phyloP scores from a whole-genome alignment of 2,113 vertebrate species.

The Cephalophus harveyi region DNA sequence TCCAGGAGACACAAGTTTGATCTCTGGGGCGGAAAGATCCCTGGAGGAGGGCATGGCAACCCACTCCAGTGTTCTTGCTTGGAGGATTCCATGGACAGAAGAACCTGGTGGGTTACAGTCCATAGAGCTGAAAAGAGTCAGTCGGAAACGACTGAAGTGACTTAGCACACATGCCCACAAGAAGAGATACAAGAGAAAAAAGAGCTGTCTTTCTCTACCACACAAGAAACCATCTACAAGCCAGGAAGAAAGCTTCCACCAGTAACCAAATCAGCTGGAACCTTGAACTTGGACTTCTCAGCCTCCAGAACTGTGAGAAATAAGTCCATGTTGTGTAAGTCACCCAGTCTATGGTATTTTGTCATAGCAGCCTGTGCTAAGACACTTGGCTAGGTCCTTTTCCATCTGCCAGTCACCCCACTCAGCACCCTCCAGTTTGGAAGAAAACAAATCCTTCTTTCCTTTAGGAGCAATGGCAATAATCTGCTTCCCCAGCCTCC shows the following conservation, averaged over 20 bases:
- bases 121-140: background rate
- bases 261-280: background rate
- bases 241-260: background rate
- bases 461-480: conserved; percentile 18
- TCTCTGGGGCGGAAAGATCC: background rate
- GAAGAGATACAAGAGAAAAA: background rate
- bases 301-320: background rate
- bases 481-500: background rate
- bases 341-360: no score
- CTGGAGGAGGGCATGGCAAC: background rate
- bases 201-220: background rate
- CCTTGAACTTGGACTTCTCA: background rate
- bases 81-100: background rate
- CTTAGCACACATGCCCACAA: background rate
- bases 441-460: background rate
- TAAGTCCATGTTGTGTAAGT: background rate
- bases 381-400: background rate
- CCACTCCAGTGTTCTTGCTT: background rate
- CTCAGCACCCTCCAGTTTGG: background rate
- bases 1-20: background rate
- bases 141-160: background rate
- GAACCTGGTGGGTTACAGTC: background rate
- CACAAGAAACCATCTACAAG: no score
- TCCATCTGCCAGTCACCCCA: background rate
- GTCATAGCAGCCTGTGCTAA: background rate